Evolutionary conservation across 2,888 invertebrate species (phyloP).

Genomic region (Allacma fusca): DNA sequence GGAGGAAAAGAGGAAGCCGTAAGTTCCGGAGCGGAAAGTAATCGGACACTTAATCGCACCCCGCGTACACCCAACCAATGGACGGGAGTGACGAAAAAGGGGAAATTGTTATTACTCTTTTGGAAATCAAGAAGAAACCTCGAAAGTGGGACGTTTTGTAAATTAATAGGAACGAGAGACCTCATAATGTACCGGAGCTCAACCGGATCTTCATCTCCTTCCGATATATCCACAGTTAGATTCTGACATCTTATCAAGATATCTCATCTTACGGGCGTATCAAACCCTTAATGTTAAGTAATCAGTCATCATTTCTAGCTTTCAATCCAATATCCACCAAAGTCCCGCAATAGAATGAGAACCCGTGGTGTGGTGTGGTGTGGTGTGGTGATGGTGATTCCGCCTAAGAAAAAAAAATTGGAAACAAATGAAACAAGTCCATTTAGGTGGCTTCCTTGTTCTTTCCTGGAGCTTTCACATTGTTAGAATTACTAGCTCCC

Average conservation of each 20-base stretch:
- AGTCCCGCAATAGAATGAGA: background rate
- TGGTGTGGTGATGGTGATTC: background rate
- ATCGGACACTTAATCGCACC: slow-evolving; percentile 42
- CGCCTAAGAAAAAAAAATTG: background rate
- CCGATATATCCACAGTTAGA: background rate
- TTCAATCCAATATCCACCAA: background rate
- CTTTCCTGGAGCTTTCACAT: background rate
- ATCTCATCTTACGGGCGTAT: slow-evolving; percentile 16
- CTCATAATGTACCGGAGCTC: slow-evolving; percentile 7
- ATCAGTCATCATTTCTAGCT: slow-evolving; percentile 3
- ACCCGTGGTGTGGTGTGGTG: background rate
- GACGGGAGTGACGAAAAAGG: background rate
- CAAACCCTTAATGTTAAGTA: slow-evolving; percentile 29
- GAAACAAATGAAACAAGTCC: background rate
- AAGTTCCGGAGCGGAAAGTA: slow-evolving; percentile 45
- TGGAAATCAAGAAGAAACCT: slow-evolving; percentile 22
- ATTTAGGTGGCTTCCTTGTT: slow-evolving; percentile 22
- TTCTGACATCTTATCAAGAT: slow-evolving; percentile 5
- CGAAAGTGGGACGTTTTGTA: slow-evolving; percentile 2
- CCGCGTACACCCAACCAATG: background rate
- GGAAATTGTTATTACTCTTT: slow-evolving; percentile 25
- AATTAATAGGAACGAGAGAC: slow-evolving; percentile 21
- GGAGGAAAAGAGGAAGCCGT: slow-evolving; percentile 41
- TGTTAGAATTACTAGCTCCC: too few relatives aligned
- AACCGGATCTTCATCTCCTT: slow-evolving; percentile 29